Evolutionary conservation across 2,797 vertebrate genomes (phyloP).

Genomic region (Tinamus major): DNA sequence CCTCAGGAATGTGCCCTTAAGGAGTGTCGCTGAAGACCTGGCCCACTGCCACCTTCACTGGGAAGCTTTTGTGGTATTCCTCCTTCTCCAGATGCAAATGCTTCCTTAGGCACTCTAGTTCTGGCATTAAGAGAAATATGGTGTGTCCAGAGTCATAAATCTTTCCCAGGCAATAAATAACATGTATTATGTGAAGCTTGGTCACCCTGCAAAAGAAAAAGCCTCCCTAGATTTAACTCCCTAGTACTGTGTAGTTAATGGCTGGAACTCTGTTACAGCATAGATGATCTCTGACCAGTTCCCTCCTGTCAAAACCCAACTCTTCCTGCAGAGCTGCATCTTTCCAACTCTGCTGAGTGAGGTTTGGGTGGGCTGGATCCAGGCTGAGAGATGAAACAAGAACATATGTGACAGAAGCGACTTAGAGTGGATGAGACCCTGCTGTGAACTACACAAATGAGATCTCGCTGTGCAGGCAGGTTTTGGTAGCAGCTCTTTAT

Average conservation of each 20-base stretch:
- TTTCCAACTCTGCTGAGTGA: not conserved
- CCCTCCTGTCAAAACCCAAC: not conserved
- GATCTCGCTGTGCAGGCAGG: not conserved
- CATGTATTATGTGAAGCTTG: not conserved
- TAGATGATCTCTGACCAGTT: not conserved
- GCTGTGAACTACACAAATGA: not conserved
- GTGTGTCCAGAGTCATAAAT: not conserved
- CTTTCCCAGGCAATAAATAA: constrained; percentile 1
- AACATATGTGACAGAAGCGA: not conserved
- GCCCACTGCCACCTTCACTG: not conserved
- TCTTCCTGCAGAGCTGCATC: not conserved
- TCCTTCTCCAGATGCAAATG: accelerated
- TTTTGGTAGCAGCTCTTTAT: not conserved
- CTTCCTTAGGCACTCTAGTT: not conserved
- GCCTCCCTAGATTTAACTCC: not conserved
- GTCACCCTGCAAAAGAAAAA: not conserved
- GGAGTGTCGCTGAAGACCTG: not conserved
- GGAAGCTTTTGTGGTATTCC: not conserved
- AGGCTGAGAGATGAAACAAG: not conserved
- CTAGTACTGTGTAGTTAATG: accelerated
- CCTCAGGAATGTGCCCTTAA: accelerated
- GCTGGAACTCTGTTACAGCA: not conserved
- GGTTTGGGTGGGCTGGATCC: not conserved
- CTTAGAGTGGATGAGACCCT: not conserved
- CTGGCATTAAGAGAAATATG: not conserved